Base-by-base conservation (phyloP, 2,888 invertebrate species). In the Dryobotodes eremita region DNA sequence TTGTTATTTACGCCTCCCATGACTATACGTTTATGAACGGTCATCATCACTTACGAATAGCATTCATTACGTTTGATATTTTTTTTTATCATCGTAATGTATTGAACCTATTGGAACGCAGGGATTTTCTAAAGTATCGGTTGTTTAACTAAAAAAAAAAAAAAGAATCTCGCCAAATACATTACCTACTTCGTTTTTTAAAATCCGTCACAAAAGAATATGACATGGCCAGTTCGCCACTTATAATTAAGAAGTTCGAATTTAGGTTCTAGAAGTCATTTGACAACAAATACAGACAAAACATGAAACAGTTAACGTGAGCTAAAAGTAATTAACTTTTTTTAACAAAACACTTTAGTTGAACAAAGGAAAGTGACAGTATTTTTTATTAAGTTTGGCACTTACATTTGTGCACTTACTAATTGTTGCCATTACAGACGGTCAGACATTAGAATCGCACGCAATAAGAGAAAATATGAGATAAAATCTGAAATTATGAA, bases 391-490 rank as follows among this genome's bases (percentile, higher is more conserved):
- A 61, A 79, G 55, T 77, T 80, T 72, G 72, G 61, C 77, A 74
- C 55, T 71, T 69, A 83, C 64, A 80, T 83, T 79, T 74, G 71
- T 46, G 50, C 75, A 61, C 42, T 77, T 83, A 50, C 75, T 83
- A 86, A 79, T 83, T 79, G 71, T 78, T 76, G 62, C n/a, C 53
- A 75, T 75, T 77, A 76, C 68, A 66, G 69, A 70, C 77, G 74
- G 72, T 59, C 64, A 77, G 65, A 78, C 77, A 55, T 76, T 75
- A 83, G 84, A 81, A 83, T 75, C 76, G 86, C 92, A 91, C 87
- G 90, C 89, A 88, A 90, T 82, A 84, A 81, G 81, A 89, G 88
- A 89, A 90, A 90, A 85, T 87, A 66, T 53, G 62, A 48, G 72
- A 55, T 61, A 59, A 62, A 53, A 75, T 69, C 46, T 20, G 13